Evolutionary conservation across 1,140 invertebrate genomes (phyloP).

Genomic region (Vanessa tameamea): DNA sequence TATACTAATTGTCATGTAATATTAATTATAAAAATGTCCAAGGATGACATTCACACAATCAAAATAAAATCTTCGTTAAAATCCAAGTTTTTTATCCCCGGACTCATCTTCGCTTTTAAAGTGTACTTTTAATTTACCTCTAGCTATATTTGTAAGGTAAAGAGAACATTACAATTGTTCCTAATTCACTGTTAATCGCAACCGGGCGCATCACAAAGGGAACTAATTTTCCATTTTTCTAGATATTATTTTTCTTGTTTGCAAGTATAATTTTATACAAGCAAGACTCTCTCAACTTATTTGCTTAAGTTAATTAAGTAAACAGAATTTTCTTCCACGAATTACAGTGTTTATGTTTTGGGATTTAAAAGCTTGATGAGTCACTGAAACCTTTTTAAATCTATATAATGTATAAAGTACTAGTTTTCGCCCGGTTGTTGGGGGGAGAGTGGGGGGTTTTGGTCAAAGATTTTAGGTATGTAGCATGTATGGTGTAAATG

Average conservation of each 20-base stretch:
- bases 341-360: not conserved
- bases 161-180: not conserved
- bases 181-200: not conserved
- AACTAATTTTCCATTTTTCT: slow-evolving; percentile 4
- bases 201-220: not conserved
- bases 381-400: not conserved
- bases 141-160: not conserved
- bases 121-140: not conserved
- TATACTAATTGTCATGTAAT: too few species aligned
- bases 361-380: not conserved
- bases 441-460: too few species aligned
- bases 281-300: slow-evolving; percentile 18
- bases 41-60: too few species aligned
- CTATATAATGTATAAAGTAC: too few species aligned
- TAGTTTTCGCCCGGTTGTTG: too few species aligned
- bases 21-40: too few species aligned
- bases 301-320: slow-evolving; percentile 30
- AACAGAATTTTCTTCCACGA: slow-evolving; percentile 11
- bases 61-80: too few species aligned
- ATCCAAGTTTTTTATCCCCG: too few species aligned
- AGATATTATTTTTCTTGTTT: slow-evolving; percentile 22
- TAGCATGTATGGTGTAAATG: too few species aligned
- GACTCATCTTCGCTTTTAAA: too few species aligned
- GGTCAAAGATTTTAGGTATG: too few species aligned
- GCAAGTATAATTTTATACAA: slow-evolving; percentile 16